These are phyloP conservation scores for Plodia interpunctella DNA, from an alignment of 1,140 invertebrate species.

Conservation along the genomic window DNA sequence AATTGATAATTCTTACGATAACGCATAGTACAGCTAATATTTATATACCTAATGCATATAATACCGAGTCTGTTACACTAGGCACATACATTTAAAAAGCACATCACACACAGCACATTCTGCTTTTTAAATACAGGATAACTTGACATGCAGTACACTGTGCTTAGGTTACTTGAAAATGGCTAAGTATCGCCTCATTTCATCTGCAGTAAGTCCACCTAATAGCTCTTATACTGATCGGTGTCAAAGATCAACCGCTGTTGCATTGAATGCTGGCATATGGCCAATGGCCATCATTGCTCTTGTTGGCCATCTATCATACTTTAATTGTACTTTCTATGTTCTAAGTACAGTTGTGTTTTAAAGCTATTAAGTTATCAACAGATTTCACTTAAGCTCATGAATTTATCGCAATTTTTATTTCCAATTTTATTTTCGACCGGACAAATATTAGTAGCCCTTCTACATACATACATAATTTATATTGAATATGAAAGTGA, in stretches of 20 bases:
- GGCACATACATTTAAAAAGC: too few relatives aligned
- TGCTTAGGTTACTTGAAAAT: too few relatives aligned
- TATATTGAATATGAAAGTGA: too few relatives aligned
- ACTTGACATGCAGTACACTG: too few relatives aligned
- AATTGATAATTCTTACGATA: too few relatives aligned
- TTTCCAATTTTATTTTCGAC: neutral
- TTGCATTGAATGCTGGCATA: neutral
- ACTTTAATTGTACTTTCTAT: slow-evolving; percentile 5
- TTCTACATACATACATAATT: too few relatives aligned
- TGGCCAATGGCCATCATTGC: neutral
- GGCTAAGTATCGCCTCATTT: neutral
- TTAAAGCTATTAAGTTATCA: neutral
- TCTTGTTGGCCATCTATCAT: slow-evolving; percentile 9
- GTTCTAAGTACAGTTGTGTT: neutral
- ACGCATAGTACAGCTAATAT: too few relatives aligned
- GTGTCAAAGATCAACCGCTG: slow-evolving; percentile 8
- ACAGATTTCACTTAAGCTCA: neutral
- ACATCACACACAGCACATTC: too few relatives aligned
- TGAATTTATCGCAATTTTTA: neutral
- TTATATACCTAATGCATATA: too few relatives aligned
- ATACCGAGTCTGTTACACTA: too few relatives aligned
- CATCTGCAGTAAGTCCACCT: neutral
- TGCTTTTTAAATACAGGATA: too few relatives aligned
- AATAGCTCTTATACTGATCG: slow-evolving; percentile 6
- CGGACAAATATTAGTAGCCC: too few relatives aligned